Evolutionary conservation across 2,113 vertebrate species (phyloP), one percentile per base, ranked within the genome.

Genomic region (Mormyrus iriodes): DNA sequence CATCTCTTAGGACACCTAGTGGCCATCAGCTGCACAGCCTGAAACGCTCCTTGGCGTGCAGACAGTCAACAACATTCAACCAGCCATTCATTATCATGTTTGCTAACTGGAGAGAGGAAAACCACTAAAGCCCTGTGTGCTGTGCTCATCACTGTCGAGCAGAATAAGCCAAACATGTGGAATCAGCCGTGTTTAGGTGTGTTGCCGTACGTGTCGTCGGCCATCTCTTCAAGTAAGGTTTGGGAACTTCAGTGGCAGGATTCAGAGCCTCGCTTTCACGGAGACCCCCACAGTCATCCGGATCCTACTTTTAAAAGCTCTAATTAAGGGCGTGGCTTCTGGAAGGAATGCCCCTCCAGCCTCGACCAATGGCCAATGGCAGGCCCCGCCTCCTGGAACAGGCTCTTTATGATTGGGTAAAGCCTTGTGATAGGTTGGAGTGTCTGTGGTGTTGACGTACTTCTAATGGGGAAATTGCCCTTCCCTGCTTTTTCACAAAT

Each of bases 401-500:
- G 95, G 92, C 94, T 96, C 96, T 96, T 95, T 95, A 96, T 97
- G 92, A 89, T 94, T 93, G 97, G 98, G 98, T 98, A 98, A 98
- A 97, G 95, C 96, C 96, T 93, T 92, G 96, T 96, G 95, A 92
- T 90, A 93, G 95, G 95, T 95, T 95, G 97, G 95, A 97, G 96
- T 98, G 97, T 96, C 96, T 97, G 97, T 97, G 96, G 94, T 97
- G 97, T 94, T 93, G 92, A 90, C 89, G 76, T 90, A 96, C 95
- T 95, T 96, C 95, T 97, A 96, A 97, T 95, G 95, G 94, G 93
- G 95, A 95, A 91, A 92, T 94, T 86, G 89, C 90, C 87, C 61
- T 95, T 95, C 94, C 93, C 94, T 92, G 94, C 90, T 91, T 91
- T 15, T 73, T 82, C 48, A 51, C 39, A 90, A 90, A 88, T 79